phyloP scores from a whole-genome alignment of 2,113 vertebrate species.

The Planiliza haematocheilus region DNA sequence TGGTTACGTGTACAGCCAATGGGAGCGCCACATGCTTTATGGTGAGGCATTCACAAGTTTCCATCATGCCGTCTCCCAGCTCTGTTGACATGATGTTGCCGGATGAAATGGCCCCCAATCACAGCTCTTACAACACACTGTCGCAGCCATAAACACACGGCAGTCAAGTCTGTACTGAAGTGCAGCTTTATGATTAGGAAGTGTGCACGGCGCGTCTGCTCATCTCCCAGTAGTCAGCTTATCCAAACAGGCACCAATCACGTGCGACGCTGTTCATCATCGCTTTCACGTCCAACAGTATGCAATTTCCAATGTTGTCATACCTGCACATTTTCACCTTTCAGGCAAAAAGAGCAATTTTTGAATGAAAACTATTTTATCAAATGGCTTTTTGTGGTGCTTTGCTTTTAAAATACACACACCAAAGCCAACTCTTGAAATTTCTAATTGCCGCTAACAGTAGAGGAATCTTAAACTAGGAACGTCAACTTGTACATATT shows the following conservation, averaged over 20 bases:
- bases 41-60: slow-evolving; percentile 1
- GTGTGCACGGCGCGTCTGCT: too few species aligned
- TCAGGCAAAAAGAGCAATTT: too few species aligned
- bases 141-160: slow-evolving; percentile 26
- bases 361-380: too few species aligned
- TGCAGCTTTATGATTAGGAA: not conserved
- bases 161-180: slow-evolving; percentile 10
- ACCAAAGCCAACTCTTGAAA: too few species aligned
- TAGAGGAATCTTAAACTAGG: too few species aligned
- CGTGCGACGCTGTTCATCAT: not conserved
- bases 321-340: not conserved
- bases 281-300: too few species aligned
- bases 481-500: too few species aligned
- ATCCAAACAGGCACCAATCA: slow-evolving; percentile 4
- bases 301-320: not conserved
- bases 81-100: not conserved
- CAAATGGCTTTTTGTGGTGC: too few species aligned
- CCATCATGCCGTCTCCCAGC: slow-evolving; percentile 9
- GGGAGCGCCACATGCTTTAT: slow-evolving; percentile 22
- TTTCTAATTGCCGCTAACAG: too few species aligned
- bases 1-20: slow-evolving; percentile 38
- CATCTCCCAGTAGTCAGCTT: too few species aligned
- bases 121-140: not conserved
- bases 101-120: slow-evolving; percentile 18
- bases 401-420: too few species aligned